Evolutionary conservation across 2,113 vertebrate species (phyloP).

Genomic region (Lepidothrix coronata): DNA sequence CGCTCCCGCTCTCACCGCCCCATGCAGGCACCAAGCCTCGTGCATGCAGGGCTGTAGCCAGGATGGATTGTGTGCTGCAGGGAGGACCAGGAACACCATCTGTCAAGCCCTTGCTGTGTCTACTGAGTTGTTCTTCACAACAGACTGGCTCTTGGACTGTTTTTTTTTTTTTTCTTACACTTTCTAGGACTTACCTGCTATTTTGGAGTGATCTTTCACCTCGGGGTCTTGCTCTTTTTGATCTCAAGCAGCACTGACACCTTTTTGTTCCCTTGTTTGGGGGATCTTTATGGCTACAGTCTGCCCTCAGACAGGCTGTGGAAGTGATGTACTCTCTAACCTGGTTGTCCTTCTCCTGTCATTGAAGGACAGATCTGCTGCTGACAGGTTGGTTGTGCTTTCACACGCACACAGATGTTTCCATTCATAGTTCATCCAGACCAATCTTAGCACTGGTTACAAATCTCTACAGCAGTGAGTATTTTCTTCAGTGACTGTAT

Average conservation of each 20-base stretch:
- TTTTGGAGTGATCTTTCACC: background rate
- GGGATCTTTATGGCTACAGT: background rate
- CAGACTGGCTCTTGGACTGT: background rate
- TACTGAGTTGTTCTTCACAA: background rate
- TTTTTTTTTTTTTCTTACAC: background rate
- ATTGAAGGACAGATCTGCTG: background rate
- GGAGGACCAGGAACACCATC: background rate
- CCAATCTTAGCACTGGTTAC: background rate
- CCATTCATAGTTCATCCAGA: background rate
- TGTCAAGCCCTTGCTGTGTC: background rate
- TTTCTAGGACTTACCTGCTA: background rate
- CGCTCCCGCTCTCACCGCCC: fast-evolving
- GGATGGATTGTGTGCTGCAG: background rate
- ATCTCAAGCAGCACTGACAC: background rate
- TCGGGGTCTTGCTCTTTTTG: background rate
- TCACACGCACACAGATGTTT: background rate
- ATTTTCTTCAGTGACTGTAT: background rate
- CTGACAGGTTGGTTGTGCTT: background rate
- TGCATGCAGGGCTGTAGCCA: background rate
- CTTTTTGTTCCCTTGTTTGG: background rate
- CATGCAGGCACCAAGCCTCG: background rate
- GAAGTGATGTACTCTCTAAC: background rate
- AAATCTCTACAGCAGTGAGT: background rate
- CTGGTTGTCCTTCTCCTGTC: background rate
- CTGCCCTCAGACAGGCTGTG: background rate